phyloP scores from a whole-genome alignment of 2,888 invertebrate genomes.

The Ichneumoninae sp. region DNA sequence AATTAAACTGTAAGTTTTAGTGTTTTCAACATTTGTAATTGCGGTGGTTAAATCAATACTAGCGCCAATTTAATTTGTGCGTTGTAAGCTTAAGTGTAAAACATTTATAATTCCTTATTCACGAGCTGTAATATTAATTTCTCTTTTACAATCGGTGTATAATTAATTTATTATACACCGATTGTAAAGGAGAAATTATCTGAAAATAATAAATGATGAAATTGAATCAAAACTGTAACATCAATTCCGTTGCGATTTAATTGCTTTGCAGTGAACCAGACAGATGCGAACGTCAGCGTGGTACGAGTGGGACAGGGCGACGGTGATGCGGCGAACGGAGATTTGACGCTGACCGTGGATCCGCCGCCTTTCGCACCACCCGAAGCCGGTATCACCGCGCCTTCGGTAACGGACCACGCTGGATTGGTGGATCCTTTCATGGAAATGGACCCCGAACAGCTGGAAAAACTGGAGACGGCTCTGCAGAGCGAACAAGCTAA shows the following conservation, averaged over 20 bases:
- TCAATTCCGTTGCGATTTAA: neutral
- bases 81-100: no score
- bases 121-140: no score
- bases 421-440: conserved; percentile 84
- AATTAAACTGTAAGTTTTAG: neutral
- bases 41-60: no score
- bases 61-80: no score
- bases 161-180: no score
- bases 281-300: conserved; percentile 82
- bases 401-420: conserved; percentile 64
- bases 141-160: no score
- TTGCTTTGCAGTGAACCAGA: conserved; percentile 78
- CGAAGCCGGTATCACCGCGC: conserved; percentile 59
- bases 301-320: conserved; percentile 81
- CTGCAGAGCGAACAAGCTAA: conserved; percentile 85
- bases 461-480: conserved; percentile 85
- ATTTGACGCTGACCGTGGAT: conserved; percentile 81
- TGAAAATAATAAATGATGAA: neutral
- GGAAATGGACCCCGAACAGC: conserved; percentile 85
- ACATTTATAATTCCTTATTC: no score
- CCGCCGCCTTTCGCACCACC: conserved; percentile 76
- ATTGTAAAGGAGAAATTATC: no score
- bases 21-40: no score
- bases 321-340: conserved; percentile 77
- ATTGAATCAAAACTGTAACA: no score